phyloP scores from a whole-genome alignment of 2,113 vertebrate species.

The Stegastes partitus region DNA sequence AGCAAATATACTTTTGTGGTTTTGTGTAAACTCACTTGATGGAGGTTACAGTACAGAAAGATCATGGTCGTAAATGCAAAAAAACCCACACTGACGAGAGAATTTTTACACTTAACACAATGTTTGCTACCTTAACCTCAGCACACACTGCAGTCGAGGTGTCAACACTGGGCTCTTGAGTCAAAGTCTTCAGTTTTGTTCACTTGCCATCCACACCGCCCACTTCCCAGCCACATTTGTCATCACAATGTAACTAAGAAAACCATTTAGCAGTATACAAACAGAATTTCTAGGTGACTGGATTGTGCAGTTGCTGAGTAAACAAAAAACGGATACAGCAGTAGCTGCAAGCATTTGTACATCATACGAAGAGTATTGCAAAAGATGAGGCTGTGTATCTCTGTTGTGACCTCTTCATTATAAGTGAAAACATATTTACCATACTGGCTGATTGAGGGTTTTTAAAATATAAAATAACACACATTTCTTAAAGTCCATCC shows the following conservation, averaged over 20 bases:
- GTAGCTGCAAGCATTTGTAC: neutral
- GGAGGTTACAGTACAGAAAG: too few relatives aligned
- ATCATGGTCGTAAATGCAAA: too few relatives aligned
- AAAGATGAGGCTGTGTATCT: neutral
- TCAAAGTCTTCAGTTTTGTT: too few relatives aligned
- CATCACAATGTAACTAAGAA: neutral
- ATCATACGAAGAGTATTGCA: neutral
- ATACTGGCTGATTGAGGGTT: neutral
- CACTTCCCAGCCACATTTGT: neutral
- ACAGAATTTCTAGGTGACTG: neutral
- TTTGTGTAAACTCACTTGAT: too few relatives aligned
- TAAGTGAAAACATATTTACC: neutral
- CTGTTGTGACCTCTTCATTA: neutral
- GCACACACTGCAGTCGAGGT: too few relatives aligned
- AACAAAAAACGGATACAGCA: too few relatives aligned
- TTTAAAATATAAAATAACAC: neutral
- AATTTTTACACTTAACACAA: too few relatives aligned
- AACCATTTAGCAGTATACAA: neutral
- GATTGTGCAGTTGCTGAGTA: neutral
- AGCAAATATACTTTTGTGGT: neutral
- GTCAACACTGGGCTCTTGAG: too few relatives aligned
- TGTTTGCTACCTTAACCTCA: too few relatives aligned
- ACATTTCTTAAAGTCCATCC: constrained; percentile 1
- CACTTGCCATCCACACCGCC: constrained; percentile 7
- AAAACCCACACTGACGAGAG: too few relatives aligned